Evolutionary conservation across 2,888 invertebrate species (phyloP).

Genomic region (Andrena flavipes): DNA sequence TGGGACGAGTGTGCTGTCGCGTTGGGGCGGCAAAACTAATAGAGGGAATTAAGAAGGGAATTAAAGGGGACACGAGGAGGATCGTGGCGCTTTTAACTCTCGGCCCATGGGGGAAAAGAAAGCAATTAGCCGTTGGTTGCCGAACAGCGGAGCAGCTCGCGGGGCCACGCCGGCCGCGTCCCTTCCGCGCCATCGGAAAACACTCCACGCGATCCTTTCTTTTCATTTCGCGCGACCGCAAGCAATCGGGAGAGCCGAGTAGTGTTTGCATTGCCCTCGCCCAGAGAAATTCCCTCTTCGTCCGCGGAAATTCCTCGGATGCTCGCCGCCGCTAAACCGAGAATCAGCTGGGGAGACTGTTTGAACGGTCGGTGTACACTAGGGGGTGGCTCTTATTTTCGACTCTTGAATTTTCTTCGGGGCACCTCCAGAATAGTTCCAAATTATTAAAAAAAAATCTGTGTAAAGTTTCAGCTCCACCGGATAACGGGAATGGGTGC

Average conservation of each 20-base stretch:
- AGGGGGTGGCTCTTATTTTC: too few species aligned
- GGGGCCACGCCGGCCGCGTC: background rate
- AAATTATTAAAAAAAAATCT: too few species aligned
- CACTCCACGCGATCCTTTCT: conserved; percentile 49
- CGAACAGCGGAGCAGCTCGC: conserved; percentile 15
- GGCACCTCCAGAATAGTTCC: too few species aligned
- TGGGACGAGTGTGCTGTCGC: conserved; percentile 1
- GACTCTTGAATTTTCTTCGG: too few species aligned
- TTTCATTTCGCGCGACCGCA: conserved; percentile 33
- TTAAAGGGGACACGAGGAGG: conserved; percentile 11
- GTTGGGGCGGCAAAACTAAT: conserved; percentile 9
- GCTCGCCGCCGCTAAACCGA: conserved; percentile 19
- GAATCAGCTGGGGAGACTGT: conserved; percentile 21
- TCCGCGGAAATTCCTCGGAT: conserved; percentile 12
- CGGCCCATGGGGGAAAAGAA: conserved; percentile 35
- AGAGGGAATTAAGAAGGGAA: conserved; percentile 41
- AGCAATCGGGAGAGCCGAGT: conserved; percentile 21
- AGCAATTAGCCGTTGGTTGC: conserved; percentile 45
- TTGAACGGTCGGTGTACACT: background rate
- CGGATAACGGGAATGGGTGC: too few species aligned
- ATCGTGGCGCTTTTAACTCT: conserved; percentile 25
- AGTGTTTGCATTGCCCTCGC: conserved; percentile 51
- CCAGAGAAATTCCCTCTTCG: background rate
- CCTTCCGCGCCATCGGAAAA: conserved; percentile 34
- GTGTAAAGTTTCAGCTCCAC: too few species aligned